Conservation (phyloP, 2,113 vertebrate species). For the Apistogramma diplotaenia region DNA sequence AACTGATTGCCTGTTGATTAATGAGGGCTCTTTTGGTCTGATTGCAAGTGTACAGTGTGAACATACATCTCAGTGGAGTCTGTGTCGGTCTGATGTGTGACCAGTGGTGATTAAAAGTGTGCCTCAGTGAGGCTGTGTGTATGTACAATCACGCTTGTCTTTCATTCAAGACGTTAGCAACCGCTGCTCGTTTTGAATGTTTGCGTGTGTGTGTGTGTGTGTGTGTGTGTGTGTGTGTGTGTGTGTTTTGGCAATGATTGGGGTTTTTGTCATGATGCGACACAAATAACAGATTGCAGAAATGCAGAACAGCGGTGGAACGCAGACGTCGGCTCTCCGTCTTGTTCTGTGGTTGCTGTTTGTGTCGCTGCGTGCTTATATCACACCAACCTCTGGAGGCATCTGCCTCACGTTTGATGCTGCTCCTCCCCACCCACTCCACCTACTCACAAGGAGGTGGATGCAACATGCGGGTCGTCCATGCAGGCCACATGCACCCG, state of each 20-base stretch:
- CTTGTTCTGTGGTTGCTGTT: neutral
- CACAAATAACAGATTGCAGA: conserved; percentile 1
- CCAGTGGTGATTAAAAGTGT: conserved; percentile 14
- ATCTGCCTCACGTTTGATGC: conserved; percentile 34
- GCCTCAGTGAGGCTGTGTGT: neutral
- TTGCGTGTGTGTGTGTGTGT: neutral
- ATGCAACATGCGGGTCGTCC: conserved; percentile 30
- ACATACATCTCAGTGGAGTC: neutral
- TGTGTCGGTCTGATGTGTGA: conserved; percentile 2
- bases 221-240: neutral
- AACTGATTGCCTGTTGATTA: conserved; percentile 55
- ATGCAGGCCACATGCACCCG: conserved; percentile 18
- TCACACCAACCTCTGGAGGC: conserved; percentile 49
- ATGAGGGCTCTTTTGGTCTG: conserved; percentile 13
- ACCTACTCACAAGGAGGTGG: neutral
- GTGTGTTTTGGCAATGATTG: neutral
- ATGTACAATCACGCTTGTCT: neutral
- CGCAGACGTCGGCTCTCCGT: neutral
- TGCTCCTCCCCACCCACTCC: conserved; percentile 1
- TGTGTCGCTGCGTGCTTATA: neutral
- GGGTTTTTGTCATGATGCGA: conserved; percentile 4
- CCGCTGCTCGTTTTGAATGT: neutral
- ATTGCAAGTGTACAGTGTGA: conserved; percentile 22
- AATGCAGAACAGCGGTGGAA: neutral
- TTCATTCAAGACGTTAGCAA: neutral